Conservation (phyloP, 2,113 vertebrate species). For the Lepisosteus oculatus region DNA sequence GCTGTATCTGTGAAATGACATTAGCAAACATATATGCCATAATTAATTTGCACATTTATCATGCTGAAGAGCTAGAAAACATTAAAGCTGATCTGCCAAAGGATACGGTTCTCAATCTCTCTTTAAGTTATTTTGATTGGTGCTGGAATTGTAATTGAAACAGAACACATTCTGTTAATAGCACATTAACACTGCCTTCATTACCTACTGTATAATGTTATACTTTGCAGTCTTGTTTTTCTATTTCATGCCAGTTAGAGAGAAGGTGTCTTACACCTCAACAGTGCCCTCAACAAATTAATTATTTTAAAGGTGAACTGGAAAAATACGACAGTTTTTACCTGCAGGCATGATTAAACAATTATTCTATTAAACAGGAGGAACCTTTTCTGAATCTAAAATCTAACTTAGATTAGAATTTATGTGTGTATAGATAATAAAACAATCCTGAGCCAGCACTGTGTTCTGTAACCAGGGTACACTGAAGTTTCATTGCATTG, state of each 20-base stretch:
- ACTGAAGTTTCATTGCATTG: too few species aligned
- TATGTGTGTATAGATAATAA: too few species aligned
- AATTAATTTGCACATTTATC: slow-evolving; percentile 8
- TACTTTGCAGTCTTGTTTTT: background rate
- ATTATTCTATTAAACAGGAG: too few species aligned
- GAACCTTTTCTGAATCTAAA: too few species aligned
- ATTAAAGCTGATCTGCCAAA: background rate
- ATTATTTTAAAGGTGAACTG: too few species aligned
- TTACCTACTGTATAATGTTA: background rate
- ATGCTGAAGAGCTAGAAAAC: background rate
- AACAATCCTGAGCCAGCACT: too few species aligned
- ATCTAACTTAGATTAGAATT: too few species aligned
- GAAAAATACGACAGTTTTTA: too few species aligned
- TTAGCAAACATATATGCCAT: slow-evolving; percentile 5
- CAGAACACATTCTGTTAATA: slow-evolving; percentile 4
- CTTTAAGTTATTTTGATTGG: background rate
- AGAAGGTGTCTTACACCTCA: too few species aligned
- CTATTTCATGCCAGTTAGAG: background rate
- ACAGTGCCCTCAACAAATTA: too few species aligned
- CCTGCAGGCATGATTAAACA: too few species aligned
- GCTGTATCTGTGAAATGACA: slow-evolving; percentile 9
- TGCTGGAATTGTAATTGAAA: background rate
- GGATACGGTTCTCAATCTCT: background rate
- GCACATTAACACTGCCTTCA: slow-evolving; percentile 11
- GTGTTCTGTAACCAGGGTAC: too few species aligned